Percentiles rank a stretch among this genome's conserved stretches.
Conservation (phyloP, 2,113 vertebrate species). For the Hassar affinis region DNA sequence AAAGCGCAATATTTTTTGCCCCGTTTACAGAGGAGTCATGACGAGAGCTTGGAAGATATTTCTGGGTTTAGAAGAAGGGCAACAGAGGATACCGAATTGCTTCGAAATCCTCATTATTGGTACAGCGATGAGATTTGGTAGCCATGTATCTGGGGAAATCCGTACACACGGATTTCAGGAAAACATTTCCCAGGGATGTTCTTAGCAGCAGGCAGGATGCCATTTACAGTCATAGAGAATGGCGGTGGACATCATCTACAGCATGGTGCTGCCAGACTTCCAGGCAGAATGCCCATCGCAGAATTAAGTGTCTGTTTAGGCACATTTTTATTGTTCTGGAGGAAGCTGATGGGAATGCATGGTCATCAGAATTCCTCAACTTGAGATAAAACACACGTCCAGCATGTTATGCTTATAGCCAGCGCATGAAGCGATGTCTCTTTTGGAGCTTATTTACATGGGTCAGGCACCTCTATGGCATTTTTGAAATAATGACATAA, state of each 20-base stretch:
- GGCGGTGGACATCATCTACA: conserved; percentile 63
- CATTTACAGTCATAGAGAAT: conserved; percentile 51
- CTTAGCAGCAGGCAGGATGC: conserved; percentile 46
- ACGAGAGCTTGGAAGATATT: conserved; percentile 19
- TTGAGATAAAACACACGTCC: neutral
- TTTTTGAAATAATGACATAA: neutral
- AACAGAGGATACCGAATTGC: neutral
- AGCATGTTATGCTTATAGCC: neutral
- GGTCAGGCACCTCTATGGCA: neutral
- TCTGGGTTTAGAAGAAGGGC: conserved; percentile 1
- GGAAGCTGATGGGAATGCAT: conserved; percentile 19
- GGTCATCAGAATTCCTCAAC: neutral
- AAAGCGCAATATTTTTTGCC: conserved; percentile 34
- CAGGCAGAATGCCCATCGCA: conserved; percentile 43
- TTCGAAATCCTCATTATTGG: conserved; percentile 32
- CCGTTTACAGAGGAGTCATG: conserved; percentile 17
- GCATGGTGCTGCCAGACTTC: conserved; percentile 26
- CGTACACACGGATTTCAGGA: neutral
- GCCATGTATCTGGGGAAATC: conserved; percentile 17
- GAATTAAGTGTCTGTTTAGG: conserved; percentile 40
- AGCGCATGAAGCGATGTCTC: neutral
- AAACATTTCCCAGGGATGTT: conserved; percentile 43
- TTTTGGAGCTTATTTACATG: neutral
- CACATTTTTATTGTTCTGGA: conserved; percentile 57
- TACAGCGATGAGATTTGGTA: neutral